These are phyloP conservation scores for Teleiodes luculella DNA, from an alignment of 2,888 invertebrate genomes.

Conservation along the genomic window DNA sequence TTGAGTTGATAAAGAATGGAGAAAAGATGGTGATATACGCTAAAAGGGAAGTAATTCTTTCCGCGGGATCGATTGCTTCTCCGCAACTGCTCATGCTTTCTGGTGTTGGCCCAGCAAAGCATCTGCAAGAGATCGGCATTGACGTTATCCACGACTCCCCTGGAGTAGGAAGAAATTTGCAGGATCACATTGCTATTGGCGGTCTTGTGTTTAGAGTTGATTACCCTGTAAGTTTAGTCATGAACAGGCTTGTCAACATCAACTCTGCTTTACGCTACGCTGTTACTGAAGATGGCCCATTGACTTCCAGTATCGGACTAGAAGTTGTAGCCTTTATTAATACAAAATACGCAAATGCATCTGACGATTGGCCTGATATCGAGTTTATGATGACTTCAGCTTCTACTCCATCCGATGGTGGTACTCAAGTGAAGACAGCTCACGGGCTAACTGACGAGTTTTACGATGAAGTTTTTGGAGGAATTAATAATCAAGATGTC, in stretches of 20 bases:
- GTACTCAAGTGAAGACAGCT: conserved; percentile 86
- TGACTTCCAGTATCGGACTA: conserved; percentile 91
- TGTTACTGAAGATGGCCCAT: conserved; percentile 89
- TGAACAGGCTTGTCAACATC: conserved; percentile 88
- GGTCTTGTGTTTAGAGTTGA: conserved; percentile 90
- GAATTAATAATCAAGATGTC: conserved; percentile 85
- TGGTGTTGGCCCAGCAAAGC: conserved; percentile 89
- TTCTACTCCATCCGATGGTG: conserved; percentile 91
- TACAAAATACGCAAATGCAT: conserved; percentile 91
- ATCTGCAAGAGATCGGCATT: conserved; percentile 84
- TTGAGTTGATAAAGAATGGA: conserved; percentile 86
- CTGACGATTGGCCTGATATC: conserved; percentile 95
- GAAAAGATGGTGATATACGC: conserved; percentile 81
- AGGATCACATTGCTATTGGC: conserved; percentile 93
- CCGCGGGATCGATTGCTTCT: conserved; percentile 93
- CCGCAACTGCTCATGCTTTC: conserved; percentile 95
- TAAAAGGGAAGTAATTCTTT: conserved; percentile 88
- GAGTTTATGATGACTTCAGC: conserved; percentile 93
- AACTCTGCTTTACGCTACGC: conserved; percentile 91
- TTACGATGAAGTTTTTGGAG: conserved; percentile 85
- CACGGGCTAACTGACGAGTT: conserved; percentile 90
- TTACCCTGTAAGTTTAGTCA: conserved; percentile 87
- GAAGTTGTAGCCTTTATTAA: conserved; percentile 93
- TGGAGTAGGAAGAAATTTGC: conserved; percentile 91
- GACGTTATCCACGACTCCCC: conserved; percentile 86